Base-by-base conservation (phyloP, 2,888 invertebrate species). In the Cecidostiba fungosa region DNA sequence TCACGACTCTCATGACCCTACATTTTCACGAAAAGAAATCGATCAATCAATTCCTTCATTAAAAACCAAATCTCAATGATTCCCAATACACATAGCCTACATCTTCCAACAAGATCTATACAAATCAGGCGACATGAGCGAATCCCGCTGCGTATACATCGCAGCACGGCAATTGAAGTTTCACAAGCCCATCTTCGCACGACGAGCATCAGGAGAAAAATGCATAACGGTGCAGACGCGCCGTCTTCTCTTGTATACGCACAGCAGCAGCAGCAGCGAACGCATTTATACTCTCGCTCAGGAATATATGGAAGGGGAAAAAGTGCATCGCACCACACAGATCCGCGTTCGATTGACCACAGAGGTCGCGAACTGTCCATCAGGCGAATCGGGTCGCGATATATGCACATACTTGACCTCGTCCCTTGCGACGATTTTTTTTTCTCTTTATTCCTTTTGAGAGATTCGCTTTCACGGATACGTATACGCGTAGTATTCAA, bases 321-420 rank as follows among this genome's bases (percentile, higher is more conserved):
- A 69, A 39, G 72, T 23, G 70, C 23, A 39, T 72, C 23, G 39
- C 72, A 23, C 39, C 32, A 26, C 74, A 54, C 72, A 76, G 62
- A 77, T 86, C 72, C 80, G 77, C 72, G 36, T 66, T 69, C 59
- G 62, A 23, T 39, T 43, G 72, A 43, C 47, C 70, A 32, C 16
- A 36, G 85, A 85, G 85, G 85, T 85, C 59, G 80, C 79, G 72
- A 59, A 59, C 54, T 70, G 79, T 69, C 70, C 70, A 29, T 79
- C 70, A 69, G 50, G 32, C 3, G 82, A 89, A 88, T 88, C 87
- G 86, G 89, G 89, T 88, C 89, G 86, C 29, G 29, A 26, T 16
- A 39, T n/a, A 10, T 47, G n/a, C 47, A 12, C 70, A 14, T 16
- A 69, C 50, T 36, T 77, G 69, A 82, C 82, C 82, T 88, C 87